Evolutionary conservation across 2,797 vertebrate genomes (phyloP), one percentile per base, ranked within the genome.

Genomic region (Pipistrellus pygmaeus): DNA sequence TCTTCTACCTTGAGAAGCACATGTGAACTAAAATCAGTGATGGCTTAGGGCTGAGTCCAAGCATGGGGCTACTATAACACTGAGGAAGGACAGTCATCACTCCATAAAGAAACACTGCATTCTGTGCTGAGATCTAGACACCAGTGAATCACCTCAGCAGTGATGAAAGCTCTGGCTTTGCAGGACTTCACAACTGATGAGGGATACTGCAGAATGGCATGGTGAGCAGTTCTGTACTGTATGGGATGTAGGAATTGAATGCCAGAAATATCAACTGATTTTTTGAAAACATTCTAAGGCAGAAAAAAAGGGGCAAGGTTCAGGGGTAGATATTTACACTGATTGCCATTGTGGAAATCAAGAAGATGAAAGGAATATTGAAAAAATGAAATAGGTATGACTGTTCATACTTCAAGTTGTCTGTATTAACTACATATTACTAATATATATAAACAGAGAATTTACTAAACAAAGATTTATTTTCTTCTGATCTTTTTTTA

Each of bases 341-440:
- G 4, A 32, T 9, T 46, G 32, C 6, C 71, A 48, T 3, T 62
- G 25, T 64, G 12, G 27, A 18, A 78, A 62, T 5, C 15, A 1
- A 88, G 10, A 30, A 62, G 23, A 71, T 30, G 35, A 25, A 64
- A 60, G 38, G 1, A 57, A 8, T 71, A 3, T 12, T 68, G 23
- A n/a, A 85, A 93, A 88, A 91, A 78, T 72, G 27, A 86, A 83
- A 76, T 44, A 7, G 21, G 35, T 86, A 30, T 72, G 17, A 51
- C 12, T 73, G 8, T 51, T 53, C 5, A 38, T 21, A 69, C 10
- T 75, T 93, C 15, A 85, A 80, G 30, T 25, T 53, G 7, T 44
- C 13, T 76, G 6, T 85, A 81, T 46, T 91, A 71, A 18, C 8
- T 66, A 5, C n/a, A 76, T 17, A 38, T 72, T 62, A 76, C 44